phyloP scores from a whole-genome alignment of 2,888 invertebrate species.

The Synergus itoensis region DNA sequence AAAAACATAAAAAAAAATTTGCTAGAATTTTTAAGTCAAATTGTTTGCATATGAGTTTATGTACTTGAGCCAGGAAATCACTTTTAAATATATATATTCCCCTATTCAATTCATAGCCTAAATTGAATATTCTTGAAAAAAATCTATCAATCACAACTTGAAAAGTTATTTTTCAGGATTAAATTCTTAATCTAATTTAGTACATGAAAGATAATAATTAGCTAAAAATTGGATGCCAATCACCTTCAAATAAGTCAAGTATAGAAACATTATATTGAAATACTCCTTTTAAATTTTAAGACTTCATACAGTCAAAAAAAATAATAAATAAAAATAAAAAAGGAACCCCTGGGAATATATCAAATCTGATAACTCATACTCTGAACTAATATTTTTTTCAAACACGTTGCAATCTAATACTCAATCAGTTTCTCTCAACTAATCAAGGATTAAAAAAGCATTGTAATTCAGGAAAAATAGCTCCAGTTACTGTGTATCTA shows the following conservation, averaged over 20 bases:
- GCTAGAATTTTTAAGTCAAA: not conserved
- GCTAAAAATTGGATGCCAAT: not conserved
- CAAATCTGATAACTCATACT: not conserved
- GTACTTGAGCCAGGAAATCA: not conserved
- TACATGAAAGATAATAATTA: not conserved
- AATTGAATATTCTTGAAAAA: not conserved
- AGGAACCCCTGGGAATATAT: not conserved
- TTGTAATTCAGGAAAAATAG: conserved; percentile 1
- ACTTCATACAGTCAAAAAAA: too few relatives aligned
- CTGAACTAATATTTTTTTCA: conserved; percentile 8
- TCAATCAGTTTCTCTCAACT: not conserved
- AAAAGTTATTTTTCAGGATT: not conserved
- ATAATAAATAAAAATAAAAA: too few relatives aligned
- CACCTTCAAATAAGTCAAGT: not conserved
- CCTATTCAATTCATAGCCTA: not conserved
- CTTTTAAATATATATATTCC: not conserved
- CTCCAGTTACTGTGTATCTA: not conserved
- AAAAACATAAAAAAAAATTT: not conserved
- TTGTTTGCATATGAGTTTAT: not conserved
- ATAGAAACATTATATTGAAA: not conserved
- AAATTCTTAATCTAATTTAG: not conserved
- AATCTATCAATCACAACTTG: not conserved
- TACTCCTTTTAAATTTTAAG: not conserved
- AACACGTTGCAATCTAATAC: conserved; percentile 15
- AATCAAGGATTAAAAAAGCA: conserved; percentile 14